Percentiles rank a stretch among this genome's conserved stretches.
phyloP scores from a whole-genome alignment of 2,797 vertebrate genomes.

The Sitta carolinensis region DNA sequence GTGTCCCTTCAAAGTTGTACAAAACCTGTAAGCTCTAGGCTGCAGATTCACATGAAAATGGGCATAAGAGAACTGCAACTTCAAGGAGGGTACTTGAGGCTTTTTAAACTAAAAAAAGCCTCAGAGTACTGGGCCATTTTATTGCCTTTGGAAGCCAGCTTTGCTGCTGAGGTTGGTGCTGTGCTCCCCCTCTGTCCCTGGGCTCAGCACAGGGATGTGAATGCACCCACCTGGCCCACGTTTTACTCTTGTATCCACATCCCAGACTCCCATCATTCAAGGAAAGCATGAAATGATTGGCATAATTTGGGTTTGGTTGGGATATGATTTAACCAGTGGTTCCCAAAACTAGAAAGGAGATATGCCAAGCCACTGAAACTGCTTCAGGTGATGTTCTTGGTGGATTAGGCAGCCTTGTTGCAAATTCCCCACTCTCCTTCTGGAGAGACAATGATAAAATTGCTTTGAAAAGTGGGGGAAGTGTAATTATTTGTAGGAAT shows the following conservation, averaged over 20 bases:
- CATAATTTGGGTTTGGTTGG: not conserved
- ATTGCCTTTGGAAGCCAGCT: not conserved
- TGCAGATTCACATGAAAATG: not conserved
- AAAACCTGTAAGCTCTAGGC: not conserved
- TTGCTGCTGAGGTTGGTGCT: not conserved
- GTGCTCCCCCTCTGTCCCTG: not conserved
- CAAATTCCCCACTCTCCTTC: not conserved
- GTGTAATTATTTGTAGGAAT: not conserved
- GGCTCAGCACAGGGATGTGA: not conserved
- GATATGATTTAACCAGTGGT: not conserved
- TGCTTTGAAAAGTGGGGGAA: not conserved
- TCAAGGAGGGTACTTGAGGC: not conserved
- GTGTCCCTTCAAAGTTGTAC: not conserved
- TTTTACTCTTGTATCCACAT: not conserved
- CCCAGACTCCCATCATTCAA: not conserved
- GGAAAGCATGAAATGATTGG: not conserved
- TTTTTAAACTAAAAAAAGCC: not conserved
- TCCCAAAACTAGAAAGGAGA: not conserved
- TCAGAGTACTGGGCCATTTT: not conserved
- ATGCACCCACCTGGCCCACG: accelerated
- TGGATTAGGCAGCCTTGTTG: not conserved
- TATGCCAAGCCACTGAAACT: not conserved
- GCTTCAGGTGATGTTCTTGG: not conserved
- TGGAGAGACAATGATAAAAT: not conserved
- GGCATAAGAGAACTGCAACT: not conserved